Percentiles rank a stretch among this genome's conserved stretches.
Evolutionary conservation across 1,140 invertebrate species (phyloP).

Genomic region (Calosoma granatense): DNA sequence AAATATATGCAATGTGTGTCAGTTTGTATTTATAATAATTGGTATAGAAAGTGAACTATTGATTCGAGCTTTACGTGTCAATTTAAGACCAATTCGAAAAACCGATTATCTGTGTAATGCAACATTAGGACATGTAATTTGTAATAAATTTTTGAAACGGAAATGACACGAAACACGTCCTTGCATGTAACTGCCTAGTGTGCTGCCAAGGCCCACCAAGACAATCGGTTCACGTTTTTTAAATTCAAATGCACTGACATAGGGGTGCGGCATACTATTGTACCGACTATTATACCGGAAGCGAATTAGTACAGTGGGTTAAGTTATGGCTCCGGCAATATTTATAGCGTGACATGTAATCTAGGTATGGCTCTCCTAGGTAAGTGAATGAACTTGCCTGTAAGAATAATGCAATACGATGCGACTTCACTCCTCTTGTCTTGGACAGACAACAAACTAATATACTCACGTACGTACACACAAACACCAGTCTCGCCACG

Average conservation of each 20-base stretch:
- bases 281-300: not conserved
- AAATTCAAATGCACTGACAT: conserved; percentile 13
- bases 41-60: too few species aligned
- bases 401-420: not conserved
- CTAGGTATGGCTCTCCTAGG: not conserved
- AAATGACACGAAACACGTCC: not conserved
- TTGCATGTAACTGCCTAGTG: not conserved
- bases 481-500: too few species aligned
- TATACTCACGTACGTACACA: too few species aligned
- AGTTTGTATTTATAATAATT: too few species aligned
- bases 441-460: too few species aligned
- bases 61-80: too few species aligned
- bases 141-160: not conserved
- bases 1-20: too few species aligned
- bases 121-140: too few species aligned
- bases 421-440: not conserved
- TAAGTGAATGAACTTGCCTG: conserved; percentile 4
- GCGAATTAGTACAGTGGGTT: conserved; percentile 3
- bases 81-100: too few species aligned
- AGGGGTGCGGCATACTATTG: conserved; percentile 6
- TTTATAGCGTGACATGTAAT: conserved; percentile 4
- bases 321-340: not conserved
- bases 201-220: not conserved
- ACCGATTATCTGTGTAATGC: too few species aligned
- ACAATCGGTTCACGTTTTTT: not conserved